Conservation (phyloP, 2,888 invertebrate genomes). For the Ophion ventricosus region DNA sequence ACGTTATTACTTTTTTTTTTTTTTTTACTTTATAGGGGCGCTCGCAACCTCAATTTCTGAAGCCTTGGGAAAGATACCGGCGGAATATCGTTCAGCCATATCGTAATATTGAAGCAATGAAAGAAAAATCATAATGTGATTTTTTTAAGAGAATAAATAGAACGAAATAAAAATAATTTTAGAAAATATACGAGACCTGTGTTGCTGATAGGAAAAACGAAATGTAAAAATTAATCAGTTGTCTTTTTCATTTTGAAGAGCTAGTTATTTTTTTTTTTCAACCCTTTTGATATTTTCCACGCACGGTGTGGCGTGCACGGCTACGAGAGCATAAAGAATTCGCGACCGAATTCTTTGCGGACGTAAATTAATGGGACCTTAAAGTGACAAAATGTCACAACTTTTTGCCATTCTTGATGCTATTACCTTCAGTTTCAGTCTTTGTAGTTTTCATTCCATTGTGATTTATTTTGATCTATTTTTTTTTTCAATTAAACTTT, state of each 20-base stretch:
- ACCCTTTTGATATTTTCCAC: background rate
- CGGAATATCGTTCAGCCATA: background rate
- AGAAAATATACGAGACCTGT: background rate
- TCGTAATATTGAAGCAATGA: background rate
- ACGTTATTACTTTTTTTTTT: background rate
- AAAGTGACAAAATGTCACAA: background rate
- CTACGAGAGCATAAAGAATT: too few relatives aligned
- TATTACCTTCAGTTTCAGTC: background rate
- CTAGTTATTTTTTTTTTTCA: too few relatives aligned
- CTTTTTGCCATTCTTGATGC: background rate
- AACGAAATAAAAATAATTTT: background rate
- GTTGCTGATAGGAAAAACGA: background rate
- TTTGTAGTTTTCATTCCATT: background rate
- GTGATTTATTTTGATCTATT: background rate
- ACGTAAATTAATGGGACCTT: background rate
- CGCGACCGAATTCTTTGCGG: too few relatives aligned
- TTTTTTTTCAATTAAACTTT: too few relatives aligned
- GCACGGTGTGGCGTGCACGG: too few relatives aligned
- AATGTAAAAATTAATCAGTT: background rate
- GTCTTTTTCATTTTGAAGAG: background rate
- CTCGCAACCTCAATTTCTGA: background rate
- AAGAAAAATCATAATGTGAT: background rate
- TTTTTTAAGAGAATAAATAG: background rate
- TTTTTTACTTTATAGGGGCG: background rate
- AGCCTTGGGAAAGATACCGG: background rate